A percentile compares a stretch with the other conserved stretches of the same genome.
phyloP scores from a whole-genome alignment of 2,888 invertebrate species.

The Scaptomyza polygonia region DNA sequence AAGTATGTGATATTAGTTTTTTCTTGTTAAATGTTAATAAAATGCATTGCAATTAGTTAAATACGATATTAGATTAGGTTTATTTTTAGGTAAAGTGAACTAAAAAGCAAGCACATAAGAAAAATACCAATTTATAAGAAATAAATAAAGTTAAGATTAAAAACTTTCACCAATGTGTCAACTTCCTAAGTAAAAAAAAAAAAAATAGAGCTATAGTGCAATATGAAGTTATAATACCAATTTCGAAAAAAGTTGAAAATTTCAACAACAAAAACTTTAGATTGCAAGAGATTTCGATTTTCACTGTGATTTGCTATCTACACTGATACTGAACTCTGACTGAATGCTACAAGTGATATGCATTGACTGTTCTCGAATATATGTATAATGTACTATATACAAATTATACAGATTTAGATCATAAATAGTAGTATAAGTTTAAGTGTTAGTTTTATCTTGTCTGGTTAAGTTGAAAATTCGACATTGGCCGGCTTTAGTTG shows the following conservation, averaged over 20 bases:
- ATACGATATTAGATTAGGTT: neutral
- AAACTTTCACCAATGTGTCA: conserved; percentile 1
- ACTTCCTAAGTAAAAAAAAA: conserved; percentile 26
- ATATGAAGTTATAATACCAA: conserved; percentile 35
- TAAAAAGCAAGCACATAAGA: conserved; percentile 1
- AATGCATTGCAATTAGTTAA: conserved; percentile 12
- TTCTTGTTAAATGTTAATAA: conserved; percentile 12
- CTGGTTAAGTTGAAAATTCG: conserved; percentile 65
- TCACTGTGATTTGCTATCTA: conserved; percentile 3
- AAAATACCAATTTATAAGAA: neutral
- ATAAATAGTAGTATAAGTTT: conserved; percentile 9
- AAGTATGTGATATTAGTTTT: conserved; percentile 7
- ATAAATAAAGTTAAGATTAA: neutral
- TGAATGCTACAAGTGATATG: conserved; percentile 40
- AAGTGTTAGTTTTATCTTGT: conserved; percentile 26
- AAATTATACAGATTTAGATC: conserved; percentile 29
- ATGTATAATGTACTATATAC: conserved; percentile 33
- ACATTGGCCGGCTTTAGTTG: conserved; percentile 71
- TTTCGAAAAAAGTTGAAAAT: conserved; percentile 21
- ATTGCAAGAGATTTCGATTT: conserved; percentile 1
- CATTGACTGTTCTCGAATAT: conserved; percentile 33
- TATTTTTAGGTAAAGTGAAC: neutral
- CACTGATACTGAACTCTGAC: conserved; percentile 15
- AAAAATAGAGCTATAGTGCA: conserved; percentile 16
- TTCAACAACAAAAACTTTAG: conserved; percentile 5